These are phyloP conservation scores for Halcyon chelicuti DNA, from an alignment of 2,797 vertebrate species.

Conservation along the genomic window DNA sequence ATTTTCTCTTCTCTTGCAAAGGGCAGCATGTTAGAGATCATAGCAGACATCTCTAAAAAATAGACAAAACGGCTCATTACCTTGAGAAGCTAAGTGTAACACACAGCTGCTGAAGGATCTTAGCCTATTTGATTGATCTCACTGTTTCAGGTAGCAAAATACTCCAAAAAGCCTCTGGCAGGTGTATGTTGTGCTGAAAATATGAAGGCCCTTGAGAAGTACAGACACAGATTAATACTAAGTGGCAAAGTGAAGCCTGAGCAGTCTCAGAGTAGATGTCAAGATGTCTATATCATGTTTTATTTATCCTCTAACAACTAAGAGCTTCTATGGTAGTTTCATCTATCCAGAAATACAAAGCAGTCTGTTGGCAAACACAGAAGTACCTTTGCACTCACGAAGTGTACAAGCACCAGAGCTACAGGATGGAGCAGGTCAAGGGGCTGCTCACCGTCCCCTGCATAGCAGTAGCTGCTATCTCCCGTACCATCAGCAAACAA, in stretches of 20 bases:
- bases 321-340: background rate
- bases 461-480: background rate
- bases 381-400: background rate
- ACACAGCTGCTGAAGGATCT: background rate
- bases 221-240: background rate
- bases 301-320: background rate
- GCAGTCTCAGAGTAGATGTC: background rate
- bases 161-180: background rate
- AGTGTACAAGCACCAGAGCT: background rate
- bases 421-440: background rate
- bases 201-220: background rate
- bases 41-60: background rate
- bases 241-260: background rate
- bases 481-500: accelerated
- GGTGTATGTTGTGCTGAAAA: background rate
- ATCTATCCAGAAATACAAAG: background rate
- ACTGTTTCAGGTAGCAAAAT: background rate
- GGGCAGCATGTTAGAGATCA: background rate
- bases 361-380: background rate
- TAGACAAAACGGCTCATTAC: background rate
- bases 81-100: background rate
- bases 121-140: background rate
- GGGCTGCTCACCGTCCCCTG: accelerated
- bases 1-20: background rate
- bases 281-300: background rate